Evolutionary conservation across 2,113 vertebrate species (phyloP).

Genomic region (Pseudolaguvia tuberculata): DNA sequence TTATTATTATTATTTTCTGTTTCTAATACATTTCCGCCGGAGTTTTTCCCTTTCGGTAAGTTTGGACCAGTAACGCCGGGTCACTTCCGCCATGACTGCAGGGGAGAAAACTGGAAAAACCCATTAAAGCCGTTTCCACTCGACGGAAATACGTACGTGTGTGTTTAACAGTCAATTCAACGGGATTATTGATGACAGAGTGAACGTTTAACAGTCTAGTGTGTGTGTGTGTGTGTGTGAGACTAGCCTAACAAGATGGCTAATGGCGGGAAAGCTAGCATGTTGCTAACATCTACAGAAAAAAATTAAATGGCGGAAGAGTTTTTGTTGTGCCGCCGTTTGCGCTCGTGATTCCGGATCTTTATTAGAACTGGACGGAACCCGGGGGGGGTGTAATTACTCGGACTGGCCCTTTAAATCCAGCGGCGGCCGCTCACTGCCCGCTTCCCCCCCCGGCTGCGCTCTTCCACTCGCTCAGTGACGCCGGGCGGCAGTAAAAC

Average conservation of each 20-base stretch:
- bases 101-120: neutral
- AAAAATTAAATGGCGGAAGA: no score
- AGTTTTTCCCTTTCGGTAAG: neutral
- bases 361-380: no score
- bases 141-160: neutral
- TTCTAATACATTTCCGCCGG: neutral
- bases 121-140: neutral
- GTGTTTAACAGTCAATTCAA: neutral
- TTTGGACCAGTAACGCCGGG: neutral
- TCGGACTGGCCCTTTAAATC: neutral
- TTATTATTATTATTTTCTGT: neutral
- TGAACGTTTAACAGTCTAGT: neutral
- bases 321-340: no score
- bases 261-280: constrained; percentile 28
- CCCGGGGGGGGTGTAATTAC: no score
- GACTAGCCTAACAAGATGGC: neutral
- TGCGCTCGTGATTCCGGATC: no score
- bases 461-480: neutral
- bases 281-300: neutral
- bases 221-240: neutral
- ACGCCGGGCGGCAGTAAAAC: no score
- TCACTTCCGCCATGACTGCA: neutral
- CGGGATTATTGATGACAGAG: no score
- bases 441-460: neutral
- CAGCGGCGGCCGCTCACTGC: neutral